Evolutionary conservation across 2,113 vertebrate species (phyloP), one percentile per base, ranked within the genome.

Genomic region (Salvelinus sp.): DNA sequence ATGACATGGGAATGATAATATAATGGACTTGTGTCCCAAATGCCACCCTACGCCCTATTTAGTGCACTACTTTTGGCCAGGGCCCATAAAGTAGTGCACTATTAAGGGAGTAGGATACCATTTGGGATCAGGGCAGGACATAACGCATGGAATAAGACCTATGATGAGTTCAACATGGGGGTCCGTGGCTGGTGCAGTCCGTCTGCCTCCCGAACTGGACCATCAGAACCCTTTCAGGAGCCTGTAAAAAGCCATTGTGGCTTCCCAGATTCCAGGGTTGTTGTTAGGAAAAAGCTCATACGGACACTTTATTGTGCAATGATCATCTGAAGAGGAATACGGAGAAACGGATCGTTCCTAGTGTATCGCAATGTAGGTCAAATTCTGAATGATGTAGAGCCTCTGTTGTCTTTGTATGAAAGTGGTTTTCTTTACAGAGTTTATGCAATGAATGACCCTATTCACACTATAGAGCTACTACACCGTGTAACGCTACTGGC

Each of bases 1-100:
- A 50, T 14, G 47, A 33, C 30, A 93, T 93, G 30, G 30, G 33
- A 33, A 14, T 12, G 13, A 13, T 50, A 14, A 33, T 50, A 50
- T 10, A 50, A 50, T 50, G 0, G 48, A 3, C 1, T 12, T 3
- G 2, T 14, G 14, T 50, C 48, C 14, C 10, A 50, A 50, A 50
- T 50, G 13, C 2, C 9, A 50, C 14, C 48, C 48, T 14, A 50
- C 14, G 9, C 3, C 48, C 9, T 14, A 50, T 50, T 50, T 50
- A 50, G 48, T 10, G 48, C 48, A 50, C 48, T 16, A 14, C 48
- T 50, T 16, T 50, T 50, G 14, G 0, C 14, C 12, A 50, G 48
- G 9, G 13, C 2, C 33, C 33, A 33, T 33, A 33, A 7, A 33
- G 33, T 33, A 33, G 33, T 33, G 33, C 33, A 33, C 33, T 33